Evolutionary conservation across 2,113 vertebrate species (phyloP).

Genomic region (Myrmecobius fasciatus): DNA sequence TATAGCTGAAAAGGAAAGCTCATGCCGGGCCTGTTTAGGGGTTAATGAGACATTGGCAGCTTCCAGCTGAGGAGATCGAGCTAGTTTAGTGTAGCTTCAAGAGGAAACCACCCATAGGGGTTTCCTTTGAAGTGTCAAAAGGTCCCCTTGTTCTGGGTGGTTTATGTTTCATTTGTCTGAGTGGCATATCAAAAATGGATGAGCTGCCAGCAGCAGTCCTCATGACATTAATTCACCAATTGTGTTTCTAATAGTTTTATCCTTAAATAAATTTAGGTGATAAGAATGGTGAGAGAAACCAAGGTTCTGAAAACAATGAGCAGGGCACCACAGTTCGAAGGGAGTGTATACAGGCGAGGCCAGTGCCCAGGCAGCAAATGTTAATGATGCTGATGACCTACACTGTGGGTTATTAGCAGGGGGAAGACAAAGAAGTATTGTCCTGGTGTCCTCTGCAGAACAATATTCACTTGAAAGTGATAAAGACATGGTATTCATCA

Average conservation of each 20-base stretch:
- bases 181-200: conserved; percentile 99
- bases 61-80: conserved; percentile 93
- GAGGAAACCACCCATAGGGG: conserved; percentile 99
- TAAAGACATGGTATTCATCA: conserved; percentile 68
- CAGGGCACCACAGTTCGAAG: conserved; percentile 67
- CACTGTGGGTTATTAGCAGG: conserved; percentile 74
- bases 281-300: conserved; percentile 80
- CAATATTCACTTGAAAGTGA: conserved; percentile 53
- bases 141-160: conserved; percentile 99
- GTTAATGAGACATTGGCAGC: conserved; percentile 99
- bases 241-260: conserved; percentile 91
- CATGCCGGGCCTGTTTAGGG: conserved; percentile 99
- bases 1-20: conserved; percentile 92
- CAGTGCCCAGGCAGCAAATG: conserved; percentile 79
- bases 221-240: conserved; percentile 98
- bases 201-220: conserved; percentile 96
- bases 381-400: conserved; percentile 82
- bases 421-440: conserved; percentile 82
- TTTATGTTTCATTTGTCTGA: conserved; percentile 99
- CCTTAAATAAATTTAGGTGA: conserved; percentile 90
- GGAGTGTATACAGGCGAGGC: conserved; percentile 65
- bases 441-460: conserved; percentile 58
- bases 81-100: conserved; percentile 95
- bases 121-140: conserved; percentile 99
- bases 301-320: conserved; percentile 86